These are phyloP conservation scores for Epinephelus awoara DNA, from an alignment of 2,797 vertebrate species.

Conservation along the genomic window DNA sequence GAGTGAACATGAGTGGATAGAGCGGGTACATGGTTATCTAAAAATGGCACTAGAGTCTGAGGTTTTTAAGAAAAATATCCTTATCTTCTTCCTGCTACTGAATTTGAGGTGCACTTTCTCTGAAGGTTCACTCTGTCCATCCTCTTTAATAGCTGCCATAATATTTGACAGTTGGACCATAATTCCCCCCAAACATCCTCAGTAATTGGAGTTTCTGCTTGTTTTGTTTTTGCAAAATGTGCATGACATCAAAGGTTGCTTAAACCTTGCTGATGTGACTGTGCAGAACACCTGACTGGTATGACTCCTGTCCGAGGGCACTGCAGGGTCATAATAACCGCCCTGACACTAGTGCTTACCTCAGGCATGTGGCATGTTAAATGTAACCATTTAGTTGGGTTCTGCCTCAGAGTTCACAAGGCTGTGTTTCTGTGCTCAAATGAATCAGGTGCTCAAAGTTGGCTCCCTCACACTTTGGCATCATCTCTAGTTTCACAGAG, in stretches of 20 bases:
- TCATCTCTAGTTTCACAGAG: slow-evolving; percentile 35
- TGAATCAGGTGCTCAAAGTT: slow-evolving; percentile 58
- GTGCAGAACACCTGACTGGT: background rate
- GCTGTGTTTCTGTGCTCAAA: slow-evolving; percentile 34
- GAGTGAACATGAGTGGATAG: background rate
- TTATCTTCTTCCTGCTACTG: background rate
- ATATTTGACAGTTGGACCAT: background rate
- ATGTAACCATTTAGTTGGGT: slow-evolving; percentile 13
- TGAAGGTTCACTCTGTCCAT: slow-evolving; percentile 4
- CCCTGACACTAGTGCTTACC: background rate
- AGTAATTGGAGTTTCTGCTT: background rate
- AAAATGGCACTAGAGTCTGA: background rate
- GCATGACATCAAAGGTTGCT: slow-evolving; percentile 3
- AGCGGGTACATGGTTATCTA: background rate
- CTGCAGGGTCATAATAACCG: background rate
- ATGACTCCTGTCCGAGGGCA: background rate
- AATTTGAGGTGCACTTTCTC: background rate
- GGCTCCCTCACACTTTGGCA: slow-evolving; percentile 57
- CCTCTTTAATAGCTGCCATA: slow-evolving; percentile 10
- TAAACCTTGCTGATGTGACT: slow-evolving; percentile 5
- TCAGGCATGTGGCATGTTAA: slow-evolving; percentile 24
- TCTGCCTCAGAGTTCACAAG: slow-evolving; percentile 31
- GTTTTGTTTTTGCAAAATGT: slow-evolving; percentile 12
- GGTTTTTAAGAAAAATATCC: background rate
- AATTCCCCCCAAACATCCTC: slow-evolving; percentile 3